These are phyloP conservation scores for Nomada goodeniana DNA, from an alignment of 2,888 invertebrate genomes.

Conservation along the genomic window DNA sequence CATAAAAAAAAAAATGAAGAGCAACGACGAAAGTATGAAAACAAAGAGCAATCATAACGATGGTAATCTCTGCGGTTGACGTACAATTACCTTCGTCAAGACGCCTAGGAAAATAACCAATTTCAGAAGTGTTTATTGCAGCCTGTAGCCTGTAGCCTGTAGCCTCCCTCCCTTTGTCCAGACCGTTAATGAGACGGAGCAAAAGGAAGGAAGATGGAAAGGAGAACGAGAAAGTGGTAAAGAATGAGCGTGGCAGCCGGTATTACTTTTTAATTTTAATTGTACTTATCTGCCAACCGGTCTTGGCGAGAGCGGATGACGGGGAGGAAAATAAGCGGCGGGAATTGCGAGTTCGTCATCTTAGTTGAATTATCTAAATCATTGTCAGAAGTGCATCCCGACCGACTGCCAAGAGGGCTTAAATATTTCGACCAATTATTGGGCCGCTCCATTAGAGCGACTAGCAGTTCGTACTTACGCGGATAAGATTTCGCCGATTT, in stretches of 20 bases:
- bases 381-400: slow-evolving; percentile 4
- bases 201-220: slow-evolving; percentile 11
- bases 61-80: slow-evolving; percentile 82
- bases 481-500: neutral
- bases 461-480: neutral
- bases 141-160: slow-evolving; percentile 63
- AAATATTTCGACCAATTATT: slow-evolving; percentile 26
- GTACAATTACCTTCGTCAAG: slow-evolving; percentile 78
- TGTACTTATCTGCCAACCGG: slow-evolving; percentile 55
- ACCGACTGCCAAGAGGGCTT: slow-evolving; percentile 4
- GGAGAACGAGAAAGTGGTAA: slow-evolving; percentile 20
- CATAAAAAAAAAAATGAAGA: slow-evolving; percentile 27
- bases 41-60: slow-evolving; percentile 81
- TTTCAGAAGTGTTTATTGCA: slow-evolving; percentile 80
- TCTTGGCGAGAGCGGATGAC: neutral
- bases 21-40: slow-evolving; percentile 65
- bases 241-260: slow-evolving; percentile 30
- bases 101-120: slow-evolving; percentile 80
- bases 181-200: slow-evolving; percentile 73
- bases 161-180: slow-evolving; percentile 68
- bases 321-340: slow-evolving; percentile 35
- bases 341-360: slow-evolving; percentile 40
- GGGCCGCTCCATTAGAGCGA: neutral
- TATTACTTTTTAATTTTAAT: slow-evolving; percentile 73
- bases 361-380: slow-evolving; percentile 42